These are phyloP conservation scores for Erebia aethiops DNA, from an alignment of 2,888 invertebrate species.

Conservation along the genomic window DNA sequence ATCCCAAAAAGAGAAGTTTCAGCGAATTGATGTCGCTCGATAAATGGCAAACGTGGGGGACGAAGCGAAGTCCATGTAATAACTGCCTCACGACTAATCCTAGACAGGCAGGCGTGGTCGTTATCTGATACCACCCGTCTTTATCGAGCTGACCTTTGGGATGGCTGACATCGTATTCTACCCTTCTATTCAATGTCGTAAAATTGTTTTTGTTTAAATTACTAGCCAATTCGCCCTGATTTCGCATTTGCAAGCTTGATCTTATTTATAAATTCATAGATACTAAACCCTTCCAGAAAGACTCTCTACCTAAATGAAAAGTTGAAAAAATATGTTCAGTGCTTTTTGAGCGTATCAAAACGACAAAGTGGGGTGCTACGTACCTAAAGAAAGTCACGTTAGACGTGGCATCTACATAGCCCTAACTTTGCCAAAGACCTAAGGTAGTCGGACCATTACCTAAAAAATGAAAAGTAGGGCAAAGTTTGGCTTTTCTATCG, in stretches of 20 bases:
- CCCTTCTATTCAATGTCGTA: not conserved
- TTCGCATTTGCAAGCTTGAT: not conserved
- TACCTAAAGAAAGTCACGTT: no score
- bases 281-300: no score
- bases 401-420: no score
- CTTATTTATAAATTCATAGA: no score
- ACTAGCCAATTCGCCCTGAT: not conserved
- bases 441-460: no score
- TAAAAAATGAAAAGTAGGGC: no score
- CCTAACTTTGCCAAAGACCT: no score
- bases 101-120: conserved; percentile 47
- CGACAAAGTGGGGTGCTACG: no score
- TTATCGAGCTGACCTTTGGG: conserved; percentile 52
- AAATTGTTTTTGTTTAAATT: not conserved
- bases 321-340: no score
- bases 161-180: conserved; percentile 33
- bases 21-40: conserved; percentile 56
- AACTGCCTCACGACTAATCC: conserved; percentile 62
- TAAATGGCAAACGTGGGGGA: conserved; percentile 46
- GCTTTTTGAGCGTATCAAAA: no score
- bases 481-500: no score
- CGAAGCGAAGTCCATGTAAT: conserved; percentile 51
- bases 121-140: conserved; percentile 46
- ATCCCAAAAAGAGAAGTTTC: conserved; percentile 13
- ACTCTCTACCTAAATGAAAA: no score